Percentiles rank a stretch among this genome's conserved stretches.
phyloP scores from a whole-genome alignment of 2,113 vertebrate genomes.

The Rhinichthys klamathensis region DNA sequence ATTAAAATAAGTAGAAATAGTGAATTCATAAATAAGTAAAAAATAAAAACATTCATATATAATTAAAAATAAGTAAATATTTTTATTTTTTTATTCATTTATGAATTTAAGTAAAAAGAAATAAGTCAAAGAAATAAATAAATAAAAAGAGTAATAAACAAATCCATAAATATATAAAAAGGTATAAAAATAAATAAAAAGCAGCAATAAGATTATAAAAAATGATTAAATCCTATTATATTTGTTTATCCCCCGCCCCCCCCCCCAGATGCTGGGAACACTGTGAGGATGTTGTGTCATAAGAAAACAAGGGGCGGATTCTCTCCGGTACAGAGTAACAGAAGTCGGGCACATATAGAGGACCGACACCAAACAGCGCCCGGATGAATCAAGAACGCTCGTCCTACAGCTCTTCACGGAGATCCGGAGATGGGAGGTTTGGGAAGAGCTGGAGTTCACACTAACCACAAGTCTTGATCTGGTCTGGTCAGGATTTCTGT shows the following conservation, averaged over 20 bases:
- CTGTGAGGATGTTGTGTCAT: background rate
- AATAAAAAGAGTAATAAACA: too few species aligned
- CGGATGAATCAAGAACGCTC: background rate
- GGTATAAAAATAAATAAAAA: too few species aligned
- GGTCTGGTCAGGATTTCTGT: background rate
- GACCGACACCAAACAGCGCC: background rate
- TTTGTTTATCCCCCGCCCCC: too few species aligned
- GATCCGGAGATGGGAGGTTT: conserved; percentile 6
- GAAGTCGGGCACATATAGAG: background rate
- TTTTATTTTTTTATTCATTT: too few species aligned
- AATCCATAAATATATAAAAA: too few species aligned
- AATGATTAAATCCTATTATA: background rate
- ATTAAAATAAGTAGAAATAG: too few species aligned
- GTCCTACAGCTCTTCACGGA: background rate
- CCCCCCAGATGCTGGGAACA: background rate
- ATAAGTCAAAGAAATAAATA: too few species aligned
- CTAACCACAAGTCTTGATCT: conserved; percentile 5
- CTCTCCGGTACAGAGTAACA: background rate
- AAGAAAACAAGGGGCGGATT: background rate
- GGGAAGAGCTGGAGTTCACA: background rate
- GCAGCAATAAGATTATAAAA: background rate
- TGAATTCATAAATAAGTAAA: too few species aligned
- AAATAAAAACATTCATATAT: too few species aligned
- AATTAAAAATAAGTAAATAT: too few species aligned
- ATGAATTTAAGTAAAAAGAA: too few species aligned